These are phyloP conservation scores for Oedothorax gibbosus DNA, from an alignment of 1,140 invertebrate species.

Conservation along the genomic window DNA sequence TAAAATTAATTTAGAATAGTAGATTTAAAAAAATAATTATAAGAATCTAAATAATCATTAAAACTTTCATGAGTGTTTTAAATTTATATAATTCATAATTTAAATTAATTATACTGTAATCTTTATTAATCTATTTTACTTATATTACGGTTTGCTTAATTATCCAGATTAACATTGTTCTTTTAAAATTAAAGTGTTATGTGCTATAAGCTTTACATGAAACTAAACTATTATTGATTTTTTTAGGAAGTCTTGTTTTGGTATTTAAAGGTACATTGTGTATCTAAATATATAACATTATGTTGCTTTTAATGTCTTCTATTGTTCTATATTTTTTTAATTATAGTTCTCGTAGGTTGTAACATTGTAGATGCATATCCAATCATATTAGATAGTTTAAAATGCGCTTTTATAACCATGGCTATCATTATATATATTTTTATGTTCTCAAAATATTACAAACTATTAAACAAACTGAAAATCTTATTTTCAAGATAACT, in stretches of 20 bases:
- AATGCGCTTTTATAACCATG: constrained; percentile 23
- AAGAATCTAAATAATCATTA: background rate
- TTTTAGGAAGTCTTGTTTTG: background rate
- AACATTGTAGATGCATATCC: constrained; percentile 15
- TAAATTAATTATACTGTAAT: no score
- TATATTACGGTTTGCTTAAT: no score
- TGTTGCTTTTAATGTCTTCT: constrained; percentile 17
- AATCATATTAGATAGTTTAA: constrained; percentile 17
- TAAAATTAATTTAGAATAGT: background rate
- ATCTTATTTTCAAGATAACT: background rate
- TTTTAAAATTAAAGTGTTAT: no score
- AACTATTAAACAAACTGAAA: background rate
- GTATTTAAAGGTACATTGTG: background rate
- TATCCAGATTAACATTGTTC: no score
- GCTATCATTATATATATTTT: constrained; percentile 7
- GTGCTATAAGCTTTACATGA: no score
- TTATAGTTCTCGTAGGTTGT: constrained; percentile 3
- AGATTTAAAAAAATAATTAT: background rate
- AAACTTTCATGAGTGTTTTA: no score
- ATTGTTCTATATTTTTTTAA: constrained; percentile 1
- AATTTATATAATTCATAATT: no score
- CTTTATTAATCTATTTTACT: no score
- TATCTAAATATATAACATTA: background rate
- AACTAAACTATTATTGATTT: no score
- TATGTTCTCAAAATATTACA: background rate